phyloP scores from a whole-genome alignment of 2,113 vertebrate species.

The Chunga burmeisteri region DNA sequence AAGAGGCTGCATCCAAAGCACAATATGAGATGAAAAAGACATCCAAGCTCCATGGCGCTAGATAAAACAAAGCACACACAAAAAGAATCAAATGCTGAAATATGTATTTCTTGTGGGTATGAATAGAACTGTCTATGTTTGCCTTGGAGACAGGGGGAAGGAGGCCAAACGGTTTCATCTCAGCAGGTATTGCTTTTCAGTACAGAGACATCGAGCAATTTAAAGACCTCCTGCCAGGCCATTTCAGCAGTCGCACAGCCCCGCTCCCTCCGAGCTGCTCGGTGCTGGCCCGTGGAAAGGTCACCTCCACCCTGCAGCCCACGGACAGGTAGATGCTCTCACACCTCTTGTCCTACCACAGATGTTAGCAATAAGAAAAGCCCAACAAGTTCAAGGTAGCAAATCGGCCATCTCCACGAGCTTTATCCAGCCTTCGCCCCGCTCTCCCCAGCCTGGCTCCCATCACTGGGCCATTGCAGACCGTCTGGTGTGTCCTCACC shows the following conservation, averaged over 20 bases:
- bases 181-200: constrained; percentile 57
- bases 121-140: constrained; percentile 42
- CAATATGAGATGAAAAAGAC: neutral
- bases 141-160: constrained; percentile 33
- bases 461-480: neutral
- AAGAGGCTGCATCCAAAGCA: constrained; percentile 7
- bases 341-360: neutral
- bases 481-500: neutral
- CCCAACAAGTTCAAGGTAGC: neutral
- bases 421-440: neutral
- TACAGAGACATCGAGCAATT: neutral
- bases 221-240: neutral
- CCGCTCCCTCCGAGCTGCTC: neutral
- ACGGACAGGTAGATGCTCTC: neutral
- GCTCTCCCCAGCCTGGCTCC: neutral
- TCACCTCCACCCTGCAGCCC: neutral
- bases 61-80: constrained; percentile 24
- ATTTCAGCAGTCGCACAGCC: neutral
- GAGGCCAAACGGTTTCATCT: constrained; percentile 36
- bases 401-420: neutral
- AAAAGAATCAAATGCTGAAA: neutral
- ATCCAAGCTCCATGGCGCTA: neutral
- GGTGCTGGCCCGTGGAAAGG: neutral
- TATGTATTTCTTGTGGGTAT: constrained; percentile 14
- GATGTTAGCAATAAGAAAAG: neutral